Conservation (phyloP, 1,140 invertebrate genomes). For the Lordiphosa collinella region DNA sequence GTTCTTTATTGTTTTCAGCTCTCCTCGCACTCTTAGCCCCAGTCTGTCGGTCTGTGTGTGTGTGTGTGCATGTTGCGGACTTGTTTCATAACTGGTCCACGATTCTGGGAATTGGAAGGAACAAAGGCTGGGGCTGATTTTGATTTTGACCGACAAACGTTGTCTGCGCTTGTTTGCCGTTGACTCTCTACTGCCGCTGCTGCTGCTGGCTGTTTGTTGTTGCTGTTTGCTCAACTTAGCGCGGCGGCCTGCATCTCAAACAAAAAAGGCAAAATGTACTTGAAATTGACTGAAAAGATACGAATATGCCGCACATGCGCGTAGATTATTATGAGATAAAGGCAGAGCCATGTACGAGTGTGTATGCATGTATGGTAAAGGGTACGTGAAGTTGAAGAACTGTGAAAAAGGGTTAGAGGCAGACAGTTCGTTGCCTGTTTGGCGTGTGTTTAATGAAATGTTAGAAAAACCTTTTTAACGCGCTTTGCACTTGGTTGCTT, state of each 20-base stretch:
- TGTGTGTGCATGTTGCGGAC: constrained; percentile 68
- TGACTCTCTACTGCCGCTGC: constrained; percentile 34
- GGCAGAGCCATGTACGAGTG: constrained; percentile 16
- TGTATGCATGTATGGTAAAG: too few relatives aligned
- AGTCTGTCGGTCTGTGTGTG: constrained; percentile 14
- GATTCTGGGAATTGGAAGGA: constrained; percentile 70
- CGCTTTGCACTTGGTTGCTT: not conserved
- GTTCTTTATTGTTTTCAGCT: constrained; percentile 67
- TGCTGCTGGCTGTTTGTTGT: constrained; percentile 20
- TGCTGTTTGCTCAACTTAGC: constrained; percentile 46
- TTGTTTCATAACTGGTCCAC: constrained; percentile 79
- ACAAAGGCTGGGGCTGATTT: constrained; percentile 76
- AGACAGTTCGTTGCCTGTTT: constrained; percentile 33
- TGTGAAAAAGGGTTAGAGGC: constrained; percentile 34
- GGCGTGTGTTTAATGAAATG: constrained; percentile 38
- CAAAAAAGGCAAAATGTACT: constrained; percentile 61
- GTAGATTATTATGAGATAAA: constrained; percentile 74
- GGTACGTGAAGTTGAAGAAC: not conserved
- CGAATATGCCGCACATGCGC: constrained; percentile 70
- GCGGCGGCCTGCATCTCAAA: constrained; percentile 27
- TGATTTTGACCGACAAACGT: constrained; percentile 79
- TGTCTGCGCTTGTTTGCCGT: constrained; percentile 57
- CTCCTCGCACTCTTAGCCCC: constrained; percentile 4
- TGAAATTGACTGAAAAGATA: constrained; percentile 73
- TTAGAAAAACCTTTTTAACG: constrained; percentile 50